phyloP scores from a whole-genome alignment of 2,888 invertebrate species.

The Priocnemis perturbator region DNA sequence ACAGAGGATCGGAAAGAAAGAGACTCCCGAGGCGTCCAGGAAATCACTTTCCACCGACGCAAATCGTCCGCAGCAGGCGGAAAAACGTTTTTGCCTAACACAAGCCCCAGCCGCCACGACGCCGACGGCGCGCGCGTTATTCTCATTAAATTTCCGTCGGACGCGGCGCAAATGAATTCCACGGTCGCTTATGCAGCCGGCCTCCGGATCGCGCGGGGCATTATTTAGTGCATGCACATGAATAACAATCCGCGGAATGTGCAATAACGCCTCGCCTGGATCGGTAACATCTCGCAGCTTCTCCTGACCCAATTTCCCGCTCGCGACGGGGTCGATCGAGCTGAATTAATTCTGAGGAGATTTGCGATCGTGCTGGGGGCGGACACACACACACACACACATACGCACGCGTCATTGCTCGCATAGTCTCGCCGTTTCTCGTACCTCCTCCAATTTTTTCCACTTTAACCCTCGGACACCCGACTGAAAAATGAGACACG shows the following conservation, averaged over 20 bases:
- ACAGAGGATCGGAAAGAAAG: too few species aligned
- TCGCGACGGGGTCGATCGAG: conserved; percentile 14
- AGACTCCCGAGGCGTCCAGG: too few species aligned
- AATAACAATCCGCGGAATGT: conserved; percentile 31
- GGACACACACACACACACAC: too few species aligned
- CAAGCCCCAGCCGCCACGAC: too few species aligned
- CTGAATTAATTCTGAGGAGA: conserved; percentile 1
- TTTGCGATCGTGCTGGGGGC: too few species aligned
- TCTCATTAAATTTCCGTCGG: conserved; percentile 11
- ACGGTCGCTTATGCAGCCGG: neutral
- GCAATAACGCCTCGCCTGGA: conserved; percentile 22
- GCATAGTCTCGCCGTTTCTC: too few species aligned
- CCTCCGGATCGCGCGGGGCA: neutral
- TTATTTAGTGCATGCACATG: conserved; percentile 14
- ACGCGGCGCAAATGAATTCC: conserved; percentile 1
- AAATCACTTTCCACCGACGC: too few species aligned
- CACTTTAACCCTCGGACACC: too few species aligned
- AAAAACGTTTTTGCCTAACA: neutral
- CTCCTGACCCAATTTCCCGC: conserved; percentile 24
- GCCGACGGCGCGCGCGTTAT: neutral
- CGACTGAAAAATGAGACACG: too few species aligned
- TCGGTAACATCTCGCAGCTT: conserved; percentile 20
- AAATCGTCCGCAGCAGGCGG: neutral
- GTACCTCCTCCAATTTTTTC: too few species aligned
- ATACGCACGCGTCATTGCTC: too few species aligned